Conservation (phyloP, 92 coral and sea anemone genomes). For the Zoanthus sansibaricus region DNA sequence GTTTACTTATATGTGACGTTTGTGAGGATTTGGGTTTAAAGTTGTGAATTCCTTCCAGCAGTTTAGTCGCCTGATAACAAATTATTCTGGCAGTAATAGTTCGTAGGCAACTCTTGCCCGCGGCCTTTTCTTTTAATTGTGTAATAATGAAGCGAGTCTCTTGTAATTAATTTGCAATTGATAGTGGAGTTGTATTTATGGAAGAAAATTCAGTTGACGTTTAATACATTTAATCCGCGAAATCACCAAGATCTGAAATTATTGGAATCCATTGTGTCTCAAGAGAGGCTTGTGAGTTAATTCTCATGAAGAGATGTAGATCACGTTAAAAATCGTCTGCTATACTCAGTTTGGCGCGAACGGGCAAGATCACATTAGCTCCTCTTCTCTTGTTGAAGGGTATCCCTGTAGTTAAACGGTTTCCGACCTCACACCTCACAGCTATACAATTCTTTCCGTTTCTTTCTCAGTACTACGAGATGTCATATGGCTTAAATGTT, state of each 20-base stretch:
- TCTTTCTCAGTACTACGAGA: conserved; percentile 94
- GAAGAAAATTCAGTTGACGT: conserved; percentile 81
- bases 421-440: conserved; percentile 64
- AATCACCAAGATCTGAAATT: conserved; percentile 71
- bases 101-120: conserved; percentile 71
- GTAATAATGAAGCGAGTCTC: conserved; percentile 92
- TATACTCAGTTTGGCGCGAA: conserved; percentile 39
- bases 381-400: conserved; percentile 47
- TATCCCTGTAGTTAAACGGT: conserved; percentile 61
- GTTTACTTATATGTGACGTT: conserved; percentile 92
- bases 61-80: conserved; percentile 89
- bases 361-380: conserved; percentile 40
- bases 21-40: conserved; percentile 79
- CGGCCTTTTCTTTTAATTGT: conserved; percentile 95
- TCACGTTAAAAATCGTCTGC: conserved; percentile 25
- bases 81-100: conserved; percentile 84
- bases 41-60: conserved; percentile 93
- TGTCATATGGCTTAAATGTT: conserved; percentile 99
- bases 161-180: conserved; percentile 98
- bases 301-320: conserved; percentile 20
- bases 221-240: conserved; percentile 72
- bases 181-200: conserved; percentile 89
- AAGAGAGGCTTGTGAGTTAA: conserved; percentile 42
- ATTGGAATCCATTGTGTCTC: conserved; percentile 47
- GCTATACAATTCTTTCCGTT: conserved; percentile 54